Percentiles rank a stretch among this genome's conserved stretches.
Conservation (phyloP, 2,888 invertebrate species). For the Perdita meconis region DNA sequence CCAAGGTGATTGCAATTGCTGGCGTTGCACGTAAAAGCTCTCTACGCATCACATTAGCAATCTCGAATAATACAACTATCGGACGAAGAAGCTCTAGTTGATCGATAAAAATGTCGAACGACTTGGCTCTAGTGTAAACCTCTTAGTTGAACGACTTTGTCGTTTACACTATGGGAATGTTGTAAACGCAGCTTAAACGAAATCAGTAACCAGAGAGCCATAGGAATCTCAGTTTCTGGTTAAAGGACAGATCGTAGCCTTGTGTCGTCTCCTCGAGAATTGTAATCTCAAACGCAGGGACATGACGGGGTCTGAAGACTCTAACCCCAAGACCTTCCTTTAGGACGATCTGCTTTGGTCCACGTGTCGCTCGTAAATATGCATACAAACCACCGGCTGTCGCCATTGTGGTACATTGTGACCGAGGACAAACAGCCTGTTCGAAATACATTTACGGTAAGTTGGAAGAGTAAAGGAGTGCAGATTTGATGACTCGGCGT, state of each 20-base stretch:
- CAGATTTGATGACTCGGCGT: too few species aligned
- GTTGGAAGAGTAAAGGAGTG: too few species aligned
- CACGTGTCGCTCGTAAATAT: slow-evolving; percentile 8
- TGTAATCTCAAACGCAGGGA: slow-evolving; percentile 43
- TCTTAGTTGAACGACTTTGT: too few species aligned
- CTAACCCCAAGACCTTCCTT: slow-evolving; percentile 5
- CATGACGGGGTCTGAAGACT: background rate
- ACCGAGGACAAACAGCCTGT: slow-evolving; percentile 43
- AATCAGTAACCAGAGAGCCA: too few species aligned
- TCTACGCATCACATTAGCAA: too few species aligned
- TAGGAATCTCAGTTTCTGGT: background rate
- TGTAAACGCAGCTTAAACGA: too few species aligned
- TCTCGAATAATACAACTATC: too few species aligned
- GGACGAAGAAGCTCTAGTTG: too few species aligned
- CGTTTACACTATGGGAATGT: too few species aligned
- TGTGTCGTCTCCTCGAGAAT: slow-evolving; percentile 9
- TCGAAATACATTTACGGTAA: background rate
- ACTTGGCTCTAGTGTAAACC: slow-evolving; percentile 40
- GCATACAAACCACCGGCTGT: slow-evolving; percentile 29
- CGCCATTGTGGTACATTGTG: slow-evolving; percentile 14
- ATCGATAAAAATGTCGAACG: too few species aligned
- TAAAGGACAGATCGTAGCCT: background rate
- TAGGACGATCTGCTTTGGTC: slow-evolving; percentile 5
- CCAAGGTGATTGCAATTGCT: too few species aligned
- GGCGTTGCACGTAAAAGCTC: too few species aligned